These are phyloP conservation scores for Pempheris klunzingeri DNA, from an alignment of 2,797 vertebrate species.

Conservation along the genomic window DNA sequence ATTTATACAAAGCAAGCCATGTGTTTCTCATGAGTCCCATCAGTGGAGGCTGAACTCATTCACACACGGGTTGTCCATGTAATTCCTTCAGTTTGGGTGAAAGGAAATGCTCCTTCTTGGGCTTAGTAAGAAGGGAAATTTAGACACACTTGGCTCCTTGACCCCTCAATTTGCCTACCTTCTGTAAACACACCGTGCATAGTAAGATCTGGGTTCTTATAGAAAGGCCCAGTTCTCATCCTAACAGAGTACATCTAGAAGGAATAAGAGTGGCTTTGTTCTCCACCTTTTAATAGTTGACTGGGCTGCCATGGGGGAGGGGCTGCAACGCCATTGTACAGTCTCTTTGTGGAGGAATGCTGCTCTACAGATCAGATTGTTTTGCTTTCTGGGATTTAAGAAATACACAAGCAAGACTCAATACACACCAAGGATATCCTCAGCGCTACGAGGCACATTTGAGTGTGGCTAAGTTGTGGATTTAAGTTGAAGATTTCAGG, in stretches of 20 bases:
- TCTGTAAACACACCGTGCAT: constrained; percentile 17
- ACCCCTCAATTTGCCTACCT: neutral
- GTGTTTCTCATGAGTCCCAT: constrained; percentile 45
- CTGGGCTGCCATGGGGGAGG: constrained; percentile 60
- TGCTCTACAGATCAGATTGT: constrained; percentile 57
- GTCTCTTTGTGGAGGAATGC: constrained; percentile 70
- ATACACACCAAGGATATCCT: neutral
- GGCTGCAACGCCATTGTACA: constrained; percentile 65
- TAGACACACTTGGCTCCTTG: neutral
- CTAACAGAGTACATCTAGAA: constrained; percentile 52
- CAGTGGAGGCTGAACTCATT: constrained; percentile 37
- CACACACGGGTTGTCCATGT: constrained; percentile 12
- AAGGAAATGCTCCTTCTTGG: neutral
- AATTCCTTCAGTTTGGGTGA: neutral
- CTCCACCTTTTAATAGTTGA: constrained; percentile 72
- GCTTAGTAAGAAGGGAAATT: neutral
- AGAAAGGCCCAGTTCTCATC: constrained; percentile 31
- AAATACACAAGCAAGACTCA: constrained; percentile 13
- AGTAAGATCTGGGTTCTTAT: constrained; percentile 34
- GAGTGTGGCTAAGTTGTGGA: neutral
- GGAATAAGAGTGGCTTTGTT: constrained; percentile 79
- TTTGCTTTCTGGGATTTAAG: constrained; percentile 35
- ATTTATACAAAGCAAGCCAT: constrained; percentile 14
- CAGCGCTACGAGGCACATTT: neutral
- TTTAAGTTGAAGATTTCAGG: neutral